Evolutionary conservation across 2,797 vertebrate genomes (phyloP), one percentile per base, ranked within the genome.

Genomic region (Enteromius viviparus): DNA sequence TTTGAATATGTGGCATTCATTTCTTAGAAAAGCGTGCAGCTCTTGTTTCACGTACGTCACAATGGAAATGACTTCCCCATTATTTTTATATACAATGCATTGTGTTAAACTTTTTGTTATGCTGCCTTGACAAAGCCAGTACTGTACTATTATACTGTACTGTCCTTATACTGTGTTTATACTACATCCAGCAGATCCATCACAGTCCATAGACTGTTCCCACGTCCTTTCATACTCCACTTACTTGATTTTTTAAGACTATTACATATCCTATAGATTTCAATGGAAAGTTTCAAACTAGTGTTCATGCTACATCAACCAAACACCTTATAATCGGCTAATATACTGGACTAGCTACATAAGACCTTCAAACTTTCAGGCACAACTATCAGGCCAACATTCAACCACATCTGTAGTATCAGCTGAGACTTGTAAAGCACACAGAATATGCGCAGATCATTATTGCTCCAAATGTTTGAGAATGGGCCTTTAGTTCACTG

Each of bases 41-140:
- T 55, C n/a, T 53, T n/a, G n/a, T 80, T 45, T 80, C 14, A 58
- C 29, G n/a, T 32, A 34, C 21, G 4, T 42, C 40, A 19, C 23
- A 40, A 76, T 64, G 37, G 29, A 23, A 17, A 21, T 60, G 9
- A 3, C 14, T 77, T 45, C 29, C 40, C 5, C 1, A 29, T 47
- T 29, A 12, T 5, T 77, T 76, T 62, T 3, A 42, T 29, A 62
- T 26, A 66, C 5, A 65, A 70, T 58, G 5, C 51, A 42, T 71
- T 80, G 49, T 4, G 23, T 64, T 58, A n/a, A 45, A 62, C 8
- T 3, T 75, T 40, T 23, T 74, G n/a, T 58, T 58, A 9, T 55
- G 21, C 42, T 58, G 53, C 34, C 21, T 76, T 76, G 74, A 42
- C 12, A 76, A 60, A 76, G 49, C 29, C 49, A 75, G 7, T 64